Base-by-base conservation (phyloP, 2,888 invertebrate genomes). In the Nipponacmea schrenckii region DNA sequence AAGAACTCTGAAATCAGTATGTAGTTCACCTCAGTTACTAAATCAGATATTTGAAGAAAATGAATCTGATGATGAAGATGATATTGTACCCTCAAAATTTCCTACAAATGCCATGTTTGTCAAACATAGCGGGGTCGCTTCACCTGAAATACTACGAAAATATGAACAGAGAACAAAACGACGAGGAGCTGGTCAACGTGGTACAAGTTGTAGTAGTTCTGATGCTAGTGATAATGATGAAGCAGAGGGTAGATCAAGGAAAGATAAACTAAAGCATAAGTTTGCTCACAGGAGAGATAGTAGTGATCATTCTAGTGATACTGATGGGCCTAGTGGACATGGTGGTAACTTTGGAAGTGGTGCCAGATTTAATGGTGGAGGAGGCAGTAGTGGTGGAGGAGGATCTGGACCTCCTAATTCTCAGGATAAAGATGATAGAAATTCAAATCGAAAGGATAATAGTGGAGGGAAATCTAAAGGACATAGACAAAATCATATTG, bases 181-280 rank as follows among this genome's bases (percentile, higher is more conserved):
- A 80, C 77, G 82, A 39, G 80, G 83, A 10, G 93, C 93, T 80
- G 94, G 94, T 86, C 92, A 93, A 81, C 79, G 84, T 62, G 94
- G 85, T 12, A 87, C 95, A 8, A 96, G 96, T 69, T 96, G 96
- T 86, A 96, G 96, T 81, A 96, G 96, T 68, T 96, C 96, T 0
- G 97, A 97, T 89, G 94, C 97, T 8, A 96, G 96, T 74, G 96
- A 96, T 88, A 91, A 90, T 39, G 91, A 91, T 73, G 95, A 88
- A 50, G 83, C 86, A 4, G 87, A 86, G 62, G 83, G 81, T 10
- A 75, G 85, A 27, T 84, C 83, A 15, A 74, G 85, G 24, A 85
- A 86, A 71, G 84, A 86, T 72, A 86, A 86, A 73, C 80, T 84
- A 24, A 84, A 85, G 71, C 83, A 85, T 67, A 84, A 84, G 73